Conservation (phyloP, 2,888 invertebrate genomes). For the Metalampra italica region DNA sequence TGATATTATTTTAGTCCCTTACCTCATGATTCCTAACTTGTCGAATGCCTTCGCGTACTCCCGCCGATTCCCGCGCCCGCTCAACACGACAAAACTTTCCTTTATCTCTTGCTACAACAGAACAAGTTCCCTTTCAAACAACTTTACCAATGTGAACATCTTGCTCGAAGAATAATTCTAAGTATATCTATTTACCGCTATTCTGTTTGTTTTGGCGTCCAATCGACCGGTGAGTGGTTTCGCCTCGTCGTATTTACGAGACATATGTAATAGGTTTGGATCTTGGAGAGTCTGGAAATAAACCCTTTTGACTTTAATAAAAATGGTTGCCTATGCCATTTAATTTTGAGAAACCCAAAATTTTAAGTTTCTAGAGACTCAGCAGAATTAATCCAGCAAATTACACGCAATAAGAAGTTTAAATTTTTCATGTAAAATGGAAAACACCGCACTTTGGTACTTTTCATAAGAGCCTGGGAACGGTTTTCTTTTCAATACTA, state of each 20-base stretch:
- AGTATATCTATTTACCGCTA: constrained; percentile 51
- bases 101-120: constrained; percentile 67
- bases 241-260: constrained; percentile 46
- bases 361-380: too few species aligned
- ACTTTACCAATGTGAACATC: constrained; percentile 13
- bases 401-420: too few species aligned
- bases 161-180: constrained; percentile 11
- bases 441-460: too few species aligned
- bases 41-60: constrained; percentile 48
- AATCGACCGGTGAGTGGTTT: constrained; percentile 54
- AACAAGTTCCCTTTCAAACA: constrained; percentile 12
- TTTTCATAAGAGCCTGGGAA: too few species aligned
- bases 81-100: constrained; percentile 62
- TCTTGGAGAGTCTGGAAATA: constrained; percentile 41
- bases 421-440: too few species aligned
- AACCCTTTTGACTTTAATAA: neutral
- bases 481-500: too few species aligned
- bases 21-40: constrained; percentile 59
- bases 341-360: too few species aligned
- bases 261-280: constrained; percentile 29
- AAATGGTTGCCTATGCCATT: too few species aligned
- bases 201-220: constrained; percentile 56
- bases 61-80: constrained; percentile 31
- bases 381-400: too few species aligned
- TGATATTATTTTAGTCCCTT: constrained; percentile 8